Conservation (phyloP, 2,113 vertebrate genomes). For the Zingel zingel region DNA sequence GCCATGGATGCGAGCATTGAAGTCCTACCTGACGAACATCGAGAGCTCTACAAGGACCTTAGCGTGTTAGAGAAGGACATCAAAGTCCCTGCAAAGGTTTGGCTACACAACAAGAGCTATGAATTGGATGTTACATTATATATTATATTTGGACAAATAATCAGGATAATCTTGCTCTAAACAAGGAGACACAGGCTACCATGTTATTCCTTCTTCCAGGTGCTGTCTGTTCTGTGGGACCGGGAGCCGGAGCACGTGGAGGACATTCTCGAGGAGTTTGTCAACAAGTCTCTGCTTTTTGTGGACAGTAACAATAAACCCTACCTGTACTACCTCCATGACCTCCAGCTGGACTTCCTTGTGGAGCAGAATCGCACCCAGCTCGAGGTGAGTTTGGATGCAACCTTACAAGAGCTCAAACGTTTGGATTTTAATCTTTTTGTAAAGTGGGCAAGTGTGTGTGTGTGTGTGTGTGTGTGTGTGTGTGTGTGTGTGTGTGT, state of each 20-base stretch:
- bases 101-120: background rate
- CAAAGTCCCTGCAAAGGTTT: conserved; percentile 95
- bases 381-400: conserved; percentile 83
- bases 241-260: conserved; percentile 95
- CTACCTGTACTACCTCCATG: conserved; percentile 94
- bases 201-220: conserved; percentile 75
- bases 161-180: background rate
- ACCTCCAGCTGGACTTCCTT: conserved; percentile 97
- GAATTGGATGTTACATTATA: no score
- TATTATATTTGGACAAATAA: background rate
- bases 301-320: conserved; percentile 92
- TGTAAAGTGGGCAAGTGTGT: background rate
- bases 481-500: background rate
- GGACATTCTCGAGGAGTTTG: conserved; percentile 94
- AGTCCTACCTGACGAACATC: conserved; percentile 88
- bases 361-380: conserved; percentile 90
- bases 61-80: conserved; percentile 93
- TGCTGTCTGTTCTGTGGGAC: conserved; percentile 94
- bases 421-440: background rate
- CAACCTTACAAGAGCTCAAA: background rate
- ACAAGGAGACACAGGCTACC: background rate
- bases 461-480: background rate
- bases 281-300: conserved; percentile 95
- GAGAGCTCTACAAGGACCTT: conserved; percentile 92
- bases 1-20: conserved; percentile 98